Percentiles rank a stretch among this genome's conserved stretches.
These are phyloP conservation scores for Nemotelus nigrinus DNA, from an alignment of 2,888 invertebrate species.

Conservation along the genomic window DNA sequence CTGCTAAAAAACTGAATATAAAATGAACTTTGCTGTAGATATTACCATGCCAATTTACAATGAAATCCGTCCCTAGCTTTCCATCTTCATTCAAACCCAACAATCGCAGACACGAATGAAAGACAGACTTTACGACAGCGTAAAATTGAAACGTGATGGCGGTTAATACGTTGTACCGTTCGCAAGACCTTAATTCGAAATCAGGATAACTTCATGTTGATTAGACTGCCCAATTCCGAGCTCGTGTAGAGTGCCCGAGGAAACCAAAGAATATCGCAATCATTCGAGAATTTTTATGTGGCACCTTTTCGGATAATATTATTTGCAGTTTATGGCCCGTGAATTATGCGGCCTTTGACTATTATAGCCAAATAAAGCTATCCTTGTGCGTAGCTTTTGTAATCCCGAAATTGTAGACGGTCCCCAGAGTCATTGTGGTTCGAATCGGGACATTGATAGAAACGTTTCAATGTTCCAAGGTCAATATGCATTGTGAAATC, in stretches of 20 bases:
- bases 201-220: conserved; percentile 30
- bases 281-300: conserved; percentile 9
- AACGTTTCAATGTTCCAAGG: too few relatives aligned
- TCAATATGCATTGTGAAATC: too few relatives aligned
- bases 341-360: conserved; percentile 13
- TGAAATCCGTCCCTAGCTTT: too few relatives aligned
- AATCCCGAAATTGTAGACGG: too few relatives aligned
- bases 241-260: too few relatives aligned
- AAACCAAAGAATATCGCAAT: conserved; percentile 9
- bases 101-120: not conserved
- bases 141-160: conserved; percentile 43
- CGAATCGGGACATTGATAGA: too few relatives aligned
- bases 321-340: conserved; percentile 40
- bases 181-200: conserved; percentile 34
- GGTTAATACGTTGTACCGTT: conserved; percentile 16
- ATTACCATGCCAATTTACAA: too few relatives aligned
- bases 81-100: too few relatives aligned
- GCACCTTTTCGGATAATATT: conserved; percentile 32
- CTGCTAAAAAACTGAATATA: too few relatives aligned
- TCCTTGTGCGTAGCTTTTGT: not conserved
- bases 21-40: too few relatives aligned
- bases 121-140: conserved; percentile 36
- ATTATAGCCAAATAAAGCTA: not conserved
- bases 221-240: conserved; percentile 5
- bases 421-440: too few relatives aligned